Evolutionary conservation across 2,113 vertebrate genomes (phyloP), one percentile per base, ranked within the genome.

Genomic region (Phainopepla nitens): DNA sequence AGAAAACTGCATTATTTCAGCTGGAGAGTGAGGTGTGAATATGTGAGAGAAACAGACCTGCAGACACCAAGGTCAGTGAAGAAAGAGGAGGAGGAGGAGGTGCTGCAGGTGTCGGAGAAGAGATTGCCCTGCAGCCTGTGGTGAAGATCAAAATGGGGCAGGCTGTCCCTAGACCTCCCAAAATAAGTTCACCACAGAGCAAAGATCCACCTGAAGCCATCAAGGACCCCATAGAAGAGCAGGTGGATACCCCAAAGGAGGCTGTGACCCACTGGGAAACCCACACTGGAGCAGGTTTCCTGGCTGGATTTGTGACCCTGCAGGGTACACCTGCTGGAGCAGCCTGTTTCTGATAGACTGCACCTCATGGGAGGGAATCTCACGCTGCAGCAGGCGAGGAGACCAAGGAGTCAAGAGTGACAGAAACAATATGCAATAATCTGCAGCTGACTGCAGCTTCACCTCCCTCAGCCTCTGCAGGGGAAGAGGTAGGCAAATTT

Each of bases 81-180:
- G 14, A 23, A 54, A 21, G 4, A 66, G 13, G 11, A 10, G 12
- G 11, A 54, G 53, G 51, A 68, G 13, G 13, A 68, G 11, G 3
- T 58, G 35, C 10, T 60, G 22, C 18, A 36, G 4, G 13, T 7
- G 0, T 49, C 0, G 0, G 12, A 60, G 23, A 58, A 1, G 9
- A 58, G 17, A 36, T 54, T 82, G 10, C 10, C 2, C 36, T 58
- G 36, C 15, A 77, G 18, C 20, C 36, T 0, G 0, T 29, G 18
- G 10, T 25, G 35, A 68, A 58, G 28, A 31, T 14, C 28, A 31
- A 18, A 12, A 13, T 21, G 24, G 50, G 14, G 2, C 21, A 39
- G 10, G 8, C 24, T 54, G n/a, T 19, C 2, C 9, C 4, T 12
- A 3, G 2, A 2, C 11, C 33, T 87, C 28, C 24, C n/a, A 24